Evolutionary conservation across 2,797 vertebrate genomes (phyloP), one percentile per base, ranked within the genome.

Genomic region (Rhodeus uyekii): DNA sequence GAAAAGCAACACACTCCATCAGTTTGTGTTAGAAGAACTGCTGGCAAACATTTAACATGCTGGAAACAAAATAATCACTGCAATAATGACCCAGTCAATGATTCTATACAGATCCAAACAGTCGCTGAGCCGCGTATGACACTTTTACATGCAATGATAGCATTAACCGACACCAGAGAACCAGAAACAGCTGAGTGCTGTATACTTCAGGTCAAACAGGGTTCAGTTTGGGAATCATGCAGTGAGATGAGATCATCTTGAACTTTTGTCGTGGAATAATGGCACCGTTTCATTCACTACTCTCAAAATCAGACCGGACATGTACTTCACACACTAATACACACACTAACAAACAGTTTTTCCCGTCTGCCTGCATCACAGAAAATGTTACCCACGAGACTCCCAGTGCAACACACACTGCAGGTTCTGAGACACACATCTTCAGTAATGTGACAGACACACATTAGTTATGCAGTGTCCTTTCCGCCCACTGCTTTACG

Each of bases 401-500:
- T 27, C 42, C 24, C 4, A 5, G 8, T 5, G 42, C 39, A 46
- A 72, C 68, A 72, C 44, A 29, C 68, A 48, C 44, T 29, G 1
- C 69, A 32, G 27, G 27, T 71, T 71, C 68, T 32, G 39, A 71
- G 38, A 19, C 42, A 48, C 44, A 48, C 68, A n/a, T n/a, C 44
- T 58, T 58, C 32, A 76, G 36, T 18, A 18, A 61, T 42, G n/a
- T 3, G n/a, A 60, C 46, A 74, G 32, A 55, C 10, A 58, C n/a
- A 44, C 76, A 77, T 65, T 65, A 48, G 60, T 18, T 34, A 77
- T 77, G 39, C 75, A 63, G 75, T 8, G 19, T 77, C 19, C 22
- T 64, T 24, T 77, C 58, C 58, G n/a, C 75, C 60, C 75, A 77
- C 75, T 64, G 58, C 42, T 77, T 63, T 63, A 36, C 3, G 42